Evolutionary conservation across 2,888 invertebrate genomes (phyloP), one percentile per base, ranked within the genome.

Genomic region (Erebia ligea): DNA sequence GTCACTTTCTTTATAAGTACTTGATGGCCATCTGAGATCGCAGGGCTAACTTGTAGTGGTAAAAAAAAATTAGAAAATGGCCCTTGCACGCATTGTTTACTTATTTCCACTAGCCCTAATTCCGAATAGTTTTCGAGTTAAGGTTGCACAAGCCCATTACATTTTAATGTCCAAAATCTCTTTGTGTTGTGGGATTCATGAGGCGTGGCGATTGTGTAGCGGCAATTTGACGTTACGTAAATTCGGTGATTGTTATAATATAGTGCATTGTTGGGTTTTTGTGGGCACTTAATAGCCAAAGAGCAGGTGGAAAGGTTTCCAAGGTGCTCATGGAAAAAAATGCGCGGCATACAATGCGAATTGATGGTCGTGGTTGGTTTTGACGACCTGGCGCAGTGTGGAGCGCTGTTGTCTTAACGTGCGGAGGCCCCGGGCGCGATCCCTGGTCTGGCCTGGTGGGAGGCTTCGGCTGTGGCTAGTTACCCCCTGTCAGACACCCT

Each of bases 121-220:
- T 69, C 45, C 19, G 50, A 71, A 67, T 67, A 61, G 58, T 70
- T 71, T 72, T 65, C 50, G 50, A 69, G 66, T 69, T 67, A 70
- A 67, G 66, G 56, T 66, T 42, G 50, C 45, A 45, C 59, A 73
- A 72, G 21, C 15, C 70, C 61, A 74, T 70, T 75, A 74, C 69
- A 48, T 61, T 72, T 69, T 73, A 73, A 74, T 74, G 75, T 63
- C 74, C 74, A 67, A 76, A 76, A 77, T 75, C 75, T 76, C 74
- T 67, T 75, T 76, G 78, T 78, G 76, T 78, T 76, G 69, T 73
- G 62, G 73, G 76, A 74, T 81, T 80, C 80, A 81, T 82, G 82
- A 77, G 62, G 76, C 80, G 76, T 79, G 71, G 76, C 71, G 65
- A 59, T 63, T 64, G 74, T 73, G 72, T 73, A 72, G 72, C 70